Evolutionary conservation across 2,888 invertebrate species (phyloP).

Genomic region (Gastrophysa polygoni): DNA sequence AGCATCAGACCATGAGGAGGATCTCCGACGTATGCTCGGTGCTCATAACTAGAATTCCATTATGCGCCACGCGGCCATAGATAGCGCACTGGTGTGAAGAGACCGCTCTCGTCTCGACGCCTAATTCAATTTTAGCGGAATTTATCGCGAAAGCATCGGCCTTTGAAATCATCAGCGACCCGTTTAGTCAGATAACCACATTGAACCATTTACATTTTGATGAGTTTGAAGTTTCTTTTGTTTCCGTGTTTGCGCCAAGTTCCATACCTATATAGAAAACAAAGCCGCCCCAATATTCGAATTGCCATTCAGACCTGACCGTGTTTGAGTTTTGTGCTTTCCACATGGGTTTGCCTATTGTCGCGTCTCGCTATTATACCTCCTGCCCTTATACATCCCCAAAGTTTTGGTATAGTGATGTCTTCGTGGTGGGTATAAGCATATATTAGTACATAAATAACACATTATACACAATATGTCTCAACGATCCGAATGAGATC

Average conservation of each 20-base stretch:
- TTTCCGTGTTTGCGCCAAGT: conserved; percentile 43
- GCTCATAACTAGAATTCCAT: conserved; percentile 5
- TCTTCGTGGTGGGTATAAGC: neutral
- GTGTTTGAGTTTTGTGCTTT: conserved; percentile 29
- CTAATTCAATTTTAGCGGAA: conserved; percentile 41
- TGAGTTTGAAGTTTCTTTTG: conserved; percentile 53
- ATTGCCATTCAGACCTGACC: conserved; percentile 42
- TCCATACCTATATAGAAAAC: conserved; percentile 34
- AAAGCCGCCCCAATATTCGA: conserved; percentile 33
- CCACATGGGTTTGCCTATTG: conserved; percentile 18
- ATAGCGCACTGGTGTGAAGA: conserved; percentile 16
- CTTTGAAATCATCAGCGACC: conserved; percentile 45
- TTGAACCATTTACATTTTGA: conserved; percentile 54
- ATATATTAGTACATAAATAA: no score
- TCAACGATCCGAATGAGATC: no score
- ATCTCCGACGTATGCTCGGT: neutral
- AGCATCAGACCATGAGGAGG: neutral
- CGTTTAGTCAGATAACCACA: conserved; percentile 47
- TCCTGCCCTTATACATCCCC: neutral
- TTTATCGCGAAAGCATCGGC: conserved; percentile 42
- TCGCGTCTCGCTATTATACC: conserved; percentile 1
- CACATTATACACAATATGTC: neutral
- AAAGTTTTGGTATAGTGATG: neutral
- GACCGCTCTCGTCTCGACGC: conserved; percentile 29
- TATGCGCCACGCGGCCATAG: conserved; percentile 3